A percentile compares a stretch with the other conserved stretches of the same genome.
Conservation (phyloP, 1,140 invertebrate genomes). For the Aphelinus atriplicis region DNA sequence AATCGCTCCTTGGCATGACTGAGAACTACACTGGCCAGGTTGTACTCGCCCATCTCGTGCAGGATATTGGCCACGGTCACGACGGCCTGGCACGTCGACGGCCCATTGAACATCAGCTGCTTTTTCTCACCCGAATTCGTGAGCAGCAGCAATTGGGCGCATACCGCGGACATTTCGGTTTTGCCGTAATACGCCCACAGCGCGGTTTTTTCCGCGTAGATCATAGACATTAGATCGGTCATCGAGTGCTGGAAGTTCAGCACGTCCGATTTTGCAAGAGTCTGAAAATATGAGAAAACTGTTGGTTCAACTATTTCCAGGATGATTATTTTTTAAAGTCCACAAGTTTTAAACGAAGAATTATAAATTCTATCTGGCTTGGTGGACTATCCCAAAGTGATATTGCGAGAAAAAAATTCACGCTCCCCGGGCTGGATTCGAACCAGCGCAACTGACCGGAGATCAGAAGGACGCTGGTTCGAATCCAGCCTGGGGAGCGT, state of each 20-base stretch:
- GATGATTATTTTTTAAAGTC: no score
- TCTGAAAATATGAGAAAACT: conserved; percentile 68
- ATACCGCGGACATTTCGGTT: conserved; percentile 81
- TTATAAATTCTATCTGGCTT: no score
- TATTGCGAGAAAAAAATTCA: no score
- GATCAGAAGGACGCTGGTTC: no score
- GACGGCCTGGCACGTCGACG: conserved; percentile 76
- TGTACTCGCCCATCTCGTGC: conserved; percentile 72
- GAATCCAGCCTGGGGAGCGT: no score
- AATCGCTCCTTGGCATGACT: conserved; percentile 71
- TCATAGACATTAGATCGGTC: conserved; percentile 81
- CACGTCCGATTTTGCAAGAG: conserved; percentile 84
- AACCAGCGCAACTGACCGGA: no score
- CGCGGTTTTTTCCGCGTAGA: conserved; percentile 81
- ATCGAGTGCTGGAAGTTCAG: conserved; percentile 87
- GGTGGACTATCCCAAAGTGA: no score
- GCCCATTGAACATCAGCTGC: conserved; percentile 72
- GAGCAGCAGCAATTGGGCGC: conserved; percentile 80
- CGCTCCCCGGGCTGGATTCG: no score
- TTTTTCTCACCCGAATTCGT: conserved; percentile 73
- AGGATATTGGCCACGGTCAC: conserved; percentile 76
- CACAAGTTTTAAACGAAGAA: no score
- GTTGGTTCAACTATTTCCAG: no score
- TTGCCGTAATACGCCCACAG: conserved; percentile 90
- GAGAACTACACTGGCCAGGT: conserved; percentile 67